phyloP scores from a whole-genome alignment of 2,113 vertebrate genomes.

The Natator depressus region DNA sequence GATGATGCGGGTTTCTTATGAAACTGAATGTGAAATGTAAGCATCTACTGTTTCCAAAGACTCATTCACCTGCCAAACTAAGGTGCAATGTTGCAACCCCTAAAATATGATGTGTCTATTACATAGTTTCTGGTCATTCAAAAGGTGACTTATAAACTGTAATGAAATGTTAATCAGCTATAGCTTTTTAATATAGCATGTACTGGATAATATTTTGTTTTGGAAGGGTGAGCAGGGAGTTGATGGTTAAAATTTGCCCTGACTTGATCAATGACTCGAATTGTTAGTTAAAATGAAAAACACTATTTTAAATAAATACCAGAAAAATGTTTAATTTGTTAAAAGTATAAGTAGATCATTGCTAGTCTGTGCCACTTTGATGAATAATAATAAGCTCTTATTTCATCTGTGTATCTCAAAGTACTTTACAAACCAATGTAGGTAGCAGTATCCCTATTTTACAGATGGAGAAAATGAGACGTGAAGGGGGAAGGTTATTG shows the following conservation, averaged over 20 bases:
- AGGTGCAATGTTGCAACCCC: not conserved
- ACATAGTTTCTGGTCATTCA: not conserved
- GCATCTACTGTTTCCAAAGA: not conserved
- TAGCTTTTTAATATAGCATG: not conserved
- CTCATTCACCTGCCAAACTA: not conserved
- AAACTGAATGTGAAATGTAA: not conserved
- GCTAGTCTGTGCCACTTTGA: not conserved
- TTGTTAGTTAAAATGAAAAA: not conserved
- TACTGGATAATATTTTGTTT: not conserved
- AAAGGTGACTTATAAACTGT: not conserved
- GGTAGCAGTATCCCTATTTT: not conserved
- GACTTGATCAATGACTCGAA: not conserved
- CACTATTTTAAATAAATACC: not conserved
- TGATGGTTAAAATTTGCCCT: not conserved
- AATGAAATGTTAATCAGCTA: not conserved
- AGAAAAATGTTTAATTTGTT: not conserved
- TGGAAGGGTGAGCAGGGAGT: not conserved
- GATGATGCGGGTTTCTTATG: not conserved
- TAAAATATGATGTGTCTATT: not conserved
- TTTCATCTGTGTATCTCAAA: not conserved
- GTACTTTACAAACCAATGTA: not conserved
- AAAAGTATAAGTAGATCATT: not conserved
- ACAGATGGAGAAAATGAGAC: not conserved
- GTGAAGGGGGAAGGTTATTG: not conserved
- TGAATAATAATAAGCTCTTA: not conserved